A percentile compares a stretch with the other conserved stretches of the same genome.
phyloP scores from a whole-genome alignment of 2,888 invertebrate species.

The Caenorhabditis macrosperma region DNA sequence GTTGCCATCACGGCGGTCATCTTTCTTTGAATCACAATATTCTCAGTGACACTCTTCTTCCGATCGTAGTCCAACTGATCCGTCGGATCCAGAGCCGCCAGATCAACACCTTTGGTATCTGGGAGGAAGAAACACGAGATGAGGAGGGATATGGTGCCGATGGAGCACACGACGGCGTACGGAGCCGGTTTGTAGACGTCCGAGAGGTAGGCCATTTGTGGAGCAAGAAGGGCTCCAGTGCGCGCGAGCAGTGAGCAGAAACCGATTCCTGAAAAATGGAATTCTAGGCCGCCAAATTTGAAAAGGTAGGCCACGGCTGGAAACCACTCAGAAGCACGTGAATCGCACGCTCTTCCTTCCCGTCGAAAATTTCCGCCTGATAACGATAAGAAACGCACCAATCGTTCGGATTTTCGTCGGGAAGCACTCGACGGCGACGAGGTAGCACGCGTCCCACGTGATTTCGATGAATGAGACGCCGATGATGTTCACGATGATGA shows the following conservation, averaged over 20 bases:
- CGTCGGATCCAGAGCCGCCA: conserved; percentile 24
- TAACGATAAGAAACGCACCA: conserved; percentile 17
- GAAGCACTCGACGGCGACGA: conserved; percentile 76
- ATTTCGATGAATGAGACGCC: conserved; percentile 77
- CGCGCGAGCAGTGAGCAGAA: conserved; percentile 76
- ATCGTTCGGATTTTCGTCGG: conserved; percentile 66
- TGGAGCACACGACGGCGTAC: conserved; percentile 63
- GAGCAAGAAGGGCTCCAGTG: conserved; percentile 75
- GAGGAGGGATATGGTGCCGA: conserved; percentile 54
- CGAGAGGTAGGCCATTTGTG: conserved; percentile 71
- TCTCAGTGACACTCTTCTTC: conserved; percentile 39
- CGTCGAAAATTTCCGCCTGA: too few species aligned
- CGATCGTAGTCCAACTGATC: conserved; percentile 27
- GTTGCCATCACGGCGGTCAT: conserved; percentile 19
- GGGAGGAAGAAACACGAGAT: conserved; percentile 62
- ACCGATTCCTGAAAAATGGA: conserved; percentile 69
- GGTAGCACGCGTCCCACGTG: conserved; percentile 78
- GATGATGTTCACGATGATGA: conserved; percentile 73
- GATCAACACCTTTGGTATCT: conserved; percentile 59
- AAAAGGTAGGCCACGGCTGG: too few species aligned
- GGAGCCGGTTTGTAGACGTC: conserved; percentile 59
- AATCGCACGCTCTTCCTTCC: too few species aligned
- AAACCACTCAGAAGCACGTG: too few species aligned
- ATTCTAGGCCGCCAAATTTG: too few species aligned
- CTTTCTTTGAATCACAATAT: conserved; percentile 34